These are phyloP conservation scores for Linurgus olivaceus DNA, from an alignment of 2,797 vertebrate genomes.

Conservation along the genomic window DNA sequence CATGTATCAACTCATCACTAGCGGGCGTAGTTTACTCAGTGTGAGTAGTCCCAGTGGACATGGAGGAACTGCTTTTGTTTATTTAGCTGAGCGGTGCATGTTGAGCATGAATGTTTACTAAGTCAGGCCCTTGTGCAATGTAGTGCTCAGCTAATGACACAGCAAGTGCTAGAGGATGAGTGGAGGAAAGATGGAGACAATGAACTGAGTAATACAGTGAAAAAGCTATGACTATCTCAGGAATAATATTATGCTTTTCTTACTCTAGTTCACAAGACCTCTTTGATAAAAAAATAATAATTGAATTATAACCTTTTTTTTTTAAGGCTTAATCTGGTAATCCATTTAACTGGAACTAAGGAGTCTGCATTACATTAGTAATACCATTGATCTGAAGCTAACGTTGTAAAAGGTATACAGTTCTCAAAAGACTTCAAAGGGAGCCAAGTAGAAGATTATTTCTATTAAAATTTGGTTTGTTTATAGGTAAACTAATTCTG, in stretches of 20 bases:
- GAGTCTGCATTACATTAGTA: neutral
- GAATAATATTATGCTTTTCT: neutral
- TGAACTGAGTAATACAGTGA: neutral
- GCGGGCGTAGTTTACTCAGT: neutral
- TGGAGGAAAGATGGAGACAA: neutral
- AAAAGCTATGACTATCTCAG: neutral
- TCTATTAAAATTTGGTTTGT: neutral
- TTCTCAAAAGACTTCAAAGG: neutral
- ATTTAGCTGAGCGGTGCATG: neutral
- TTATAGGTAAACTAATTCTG: constrained; percentile 81
- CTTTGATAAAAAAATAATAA: neutral
- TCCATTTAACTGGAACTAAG: neutral
- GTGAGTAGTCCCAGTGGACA: neutral
- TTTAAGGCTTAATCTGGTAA: neutral
- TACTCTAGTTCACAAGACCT: neutral
- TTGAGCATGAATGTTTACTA: neutral
- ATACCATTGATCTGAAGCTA: neutral
- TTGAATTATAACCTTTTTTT: neutral
- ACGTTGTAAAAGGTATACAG: rapidly evolving
- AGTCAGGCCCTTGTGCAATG: neutral
- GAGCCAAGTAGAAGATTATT: neutral
- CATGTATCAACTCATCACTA: rapidly evolving
- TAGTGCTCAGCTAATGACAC: neutral
- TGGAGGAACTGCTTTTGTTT: neutral
- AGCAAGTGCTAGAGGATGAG: neutral